A percentile compares a stretch with the other conserved stretches of the same genome.
phyloP scores from a whole-genome alignment of 2,113 vertebrate genomes.

The Gallinago undulata region DNA sequence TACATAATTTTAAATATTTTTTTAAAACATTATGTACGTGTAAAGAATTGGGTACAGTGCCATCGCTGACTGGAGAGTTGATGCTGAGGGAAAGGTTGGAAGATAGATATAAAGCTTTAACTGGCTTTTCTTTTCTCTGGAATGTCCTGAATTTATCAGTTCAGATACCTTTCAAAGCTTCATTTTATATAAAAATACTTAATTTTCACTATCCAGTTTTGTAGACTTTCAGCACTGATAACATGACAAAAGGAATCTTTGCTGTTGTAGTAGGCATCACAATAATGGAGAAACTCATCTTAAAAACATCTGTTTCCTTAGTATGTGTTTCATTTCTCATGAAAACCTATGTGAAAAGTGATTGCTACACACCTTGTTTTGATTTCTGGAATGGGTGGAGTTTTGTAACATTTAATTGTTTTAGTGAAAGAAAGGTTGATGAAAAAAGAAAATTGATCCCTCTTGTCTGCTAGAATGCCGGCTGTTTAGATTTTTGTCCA shows the following conservation, averaged over 20 bases:
- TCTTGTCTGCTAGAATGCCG: neutral
- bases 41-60: neutral
- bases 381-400: neutral
- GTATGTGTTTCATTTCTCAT: neutral
- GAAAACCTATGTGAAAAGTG: neutral
- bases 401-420: neutral
- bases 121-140: neutral
- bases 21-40: neutral
- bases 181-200: neutral
- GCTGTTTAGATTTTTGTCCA: neutral
- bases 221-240: neutral
- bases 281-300: neutral
- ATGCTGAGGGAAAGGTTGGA: neutral
- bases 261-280: neutral
- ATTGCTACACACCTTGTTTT: neutral
- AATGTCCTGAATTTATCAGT: neutral
- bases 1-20: fast-evolving
- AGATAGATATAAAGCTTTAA: neutral
- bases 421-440: neutral
- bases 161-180: neutral
- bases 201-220: neutral
- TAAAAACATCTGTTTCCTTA: neutral
- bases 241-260: neutral
- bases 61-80: neutral
- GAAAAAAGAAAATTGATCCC: neutral